Percentiles rank a stretch among this genome's conserved stretches.
phyloP scores from a whole-genome alignment of 2,797 vertebrate genomes.

The Muscicapa comitata region DNA sequence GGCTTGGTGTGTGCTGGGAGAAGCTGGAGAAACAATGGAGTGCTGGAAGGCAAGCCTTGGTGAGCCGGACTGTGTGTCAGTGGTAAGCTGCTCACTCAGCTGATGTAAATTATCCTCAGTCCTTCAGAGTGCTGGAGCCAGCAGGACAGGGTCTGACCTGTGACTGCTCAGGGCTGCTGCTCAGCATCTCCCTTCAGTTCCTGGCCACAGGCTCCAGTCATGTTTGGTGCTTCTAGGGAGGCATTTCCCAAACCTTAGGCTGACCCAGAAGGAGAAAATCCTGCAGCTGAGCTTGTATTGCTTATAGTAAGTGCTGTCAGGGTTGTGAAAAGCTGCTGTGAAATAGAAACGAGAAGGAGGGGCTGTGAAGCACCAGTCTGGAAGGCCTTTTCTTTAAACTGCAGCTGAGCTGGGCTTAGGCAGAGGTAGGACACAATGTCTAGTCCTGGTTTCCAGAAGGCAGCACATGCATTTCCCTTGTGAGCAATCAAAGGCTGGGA shows the following conservation, averaged over 20 bases:
- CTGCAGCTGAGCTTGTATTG: neutral
- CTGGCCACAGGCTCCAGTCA: neutral
- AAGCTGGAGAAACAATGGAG: neutral
- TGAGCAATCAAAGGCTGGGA: neutral
- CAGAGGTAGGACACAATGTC: neutral
- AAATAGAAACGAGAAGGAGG: slow-evolving; percentile 2
- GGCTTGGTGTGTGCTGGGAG: neutral
- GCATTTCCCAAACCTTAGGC: neutral
- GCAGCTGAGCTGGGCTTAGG: neutral
- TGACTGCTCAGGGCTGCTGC: neutral
- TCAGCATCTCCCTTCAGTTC: neutral
- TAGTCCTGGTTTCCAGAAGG: neutral
- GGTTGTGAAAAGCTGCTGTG: slow-evolving; percentile 7
- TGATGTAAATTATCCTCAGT: neutral
- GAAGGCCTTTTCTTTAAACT: slow-evolving; percentile 5
- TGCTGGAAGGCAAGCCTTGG: neutral
- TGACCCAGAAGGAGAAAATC: neutral
- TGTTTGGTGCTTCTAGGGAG: neutral
- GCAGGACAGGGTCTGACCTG: neutral
- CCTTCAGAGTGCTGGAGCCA: neutral
- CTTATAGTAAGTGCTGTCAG: neutral
- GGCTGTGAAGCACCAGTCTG: neutral
- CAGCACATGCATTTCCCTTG: neutral
- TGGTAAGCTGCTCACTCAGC: neutral
- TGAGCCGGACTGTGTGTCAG: neutral